A percentile compares a stretch with the other conserved stretches of the same genome.
Evolutionary conservation across 1,140 invertebrate species (phyloP).

Genomic region (Zaprionus gabonicus): DNA sequence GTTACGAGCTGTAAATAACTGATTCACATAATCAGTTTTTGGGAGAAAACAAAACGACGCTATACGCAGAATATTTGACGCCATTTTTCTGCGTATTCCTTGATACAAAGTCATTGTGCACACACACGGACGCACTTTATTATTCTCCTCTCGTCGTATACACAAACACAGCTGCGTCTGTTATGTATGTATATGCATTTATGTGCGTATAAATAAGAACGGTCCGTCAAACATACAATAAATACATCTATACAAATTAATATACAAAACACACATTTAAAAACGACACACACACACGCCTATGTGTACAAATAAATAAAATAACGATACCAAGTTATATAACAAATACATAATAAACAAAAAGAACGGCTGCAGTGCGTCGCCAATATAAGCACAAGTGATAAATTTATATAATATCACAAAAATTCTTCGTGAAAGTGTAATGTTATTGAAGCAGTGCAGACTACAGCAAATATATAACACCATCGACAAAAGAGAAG

Average conservation of each 20-base stretch:
- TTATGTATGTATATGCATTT: conserved; percentile 19
- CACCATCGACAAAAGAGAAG: conserved; percentile 58
- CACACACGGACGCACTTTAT: conserved; percentile 7
- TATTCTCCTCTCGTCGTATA: conserved; percentile 15
- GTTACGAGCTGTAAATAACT: conserved; percentile 24
- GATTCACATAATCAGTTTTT: conserved; percentile 22
- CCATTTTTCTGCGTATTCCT: conserved; percentile 52
- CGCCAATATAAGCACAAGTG: conserved; percentile 7
- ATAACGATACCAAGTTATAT: conserved; percentile 39
- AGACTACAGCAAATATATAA: conserved; percentile 43
- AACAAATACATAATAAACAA: conserved; percentile 34
- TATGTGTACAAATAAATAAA: conserved; percentile 25
- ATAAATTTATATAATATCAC: conserved; percentile 27
- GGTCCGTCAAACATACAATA: conserved; percentile 3
- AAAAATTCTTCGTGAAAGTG: conserved; percentile 40
- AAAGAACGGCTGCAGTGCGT: conserved; percentile 10
- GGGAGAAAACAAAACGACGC: conserved; percentile 21
- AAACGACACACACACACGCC: not conserved
- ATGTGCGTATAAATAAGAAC: conserved; percentile 21
- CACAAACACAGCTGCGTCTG: conserved; percentile 13
- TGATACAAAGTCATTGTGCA: conserved; percentile 34
- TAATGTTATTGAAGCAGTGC: conserved; percentile 67
- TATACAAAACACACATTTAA: not conserved
- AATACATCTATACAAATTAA: conserved; percentile 1
- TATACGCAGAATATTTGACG: conserved; percentile 38